phyloP scores from a whole-genome alignment of 2,888 invertebrate species.

The Epirrhoe tristata region DNA sequence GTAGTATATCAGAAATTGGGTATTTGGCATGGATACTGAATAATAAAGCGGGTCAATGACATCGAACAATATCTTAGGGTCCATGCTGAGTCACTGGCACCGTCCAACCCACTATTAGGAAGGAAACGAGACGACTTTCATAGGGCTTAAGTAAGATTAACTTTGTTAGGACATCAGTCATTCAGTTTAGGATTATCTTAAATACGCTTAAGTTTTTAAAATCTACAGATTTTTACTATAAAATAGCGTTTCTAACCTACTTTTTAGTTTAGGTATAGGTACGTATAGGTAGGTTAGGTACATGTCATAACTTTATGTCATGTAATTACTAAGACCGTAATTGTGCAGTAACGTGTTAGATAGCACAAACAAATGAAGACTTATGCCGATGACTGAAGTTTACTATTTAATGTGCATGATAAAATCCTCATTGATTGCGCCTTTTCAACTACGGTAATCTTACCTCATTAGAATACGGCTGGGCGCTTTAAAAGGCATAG shows the following conservation, averaged over 20 bases:
- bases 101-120: conserved; percentile 10
- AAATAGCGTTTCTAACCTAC: no score
- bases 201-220: not conserved
- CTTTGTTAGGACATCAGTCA: not conserved
- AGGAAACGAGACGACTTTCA: conserved; percentile 8
- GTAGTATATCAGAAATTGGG: no score
- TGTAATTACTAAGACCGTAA: no score
- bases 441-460: not conserved
- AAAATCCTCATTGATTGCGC: not conserved
- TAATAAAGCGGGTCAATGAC: conserved; percentile 19
- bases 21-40: conserved; percentile 17
- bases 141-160: conserved; percentile 5
- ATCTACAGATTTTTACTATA: no score
- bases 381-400: no score
- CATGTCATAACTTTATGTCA: no score
- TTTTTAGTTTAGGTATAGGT: no score
- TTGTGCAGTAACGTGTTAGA: no score
- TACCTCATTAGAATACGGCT: not conserved
- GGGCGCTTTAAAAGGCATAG: conserved; percentile 3
- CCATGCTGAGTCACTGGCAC: conserved; percentile 11
- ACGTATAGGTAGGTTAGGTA: no score
- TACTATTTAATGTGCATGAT: not conserved
- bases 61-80: conserved; percentile 15
- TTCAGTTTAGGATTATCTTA: not conserved
- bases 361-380: no score